These are phyloP conservation scores for Panagrolaimus sp. DNA, from an alignment of 1,140 invertebrate species.

Conservation along the genomic window DNA sequence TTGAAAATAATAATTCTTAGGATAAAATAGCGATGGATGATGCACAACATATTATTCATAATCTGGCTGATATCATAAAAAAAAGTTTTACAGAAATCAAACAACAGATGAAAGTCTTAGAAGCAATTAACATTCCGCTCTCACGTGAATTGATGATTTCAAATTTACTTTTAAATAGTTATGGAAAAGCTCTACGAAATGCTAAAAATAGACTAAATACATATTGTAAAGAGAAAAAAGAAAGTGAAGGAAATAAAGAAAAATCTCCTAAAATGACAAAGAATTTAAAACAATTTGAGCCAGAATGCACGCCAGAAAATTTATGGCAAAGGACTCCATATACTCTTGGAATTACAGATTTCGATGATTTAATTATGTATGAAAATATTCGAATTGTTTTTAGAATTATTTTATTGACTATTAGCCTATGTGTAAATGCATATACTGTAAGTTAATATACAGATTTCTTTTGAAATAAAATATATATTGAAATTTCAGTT, in stretches of 20 bases:
- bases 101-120: no score
- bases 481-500: neutral
- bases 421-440: neutral
- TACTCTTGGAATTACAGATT: neutral
- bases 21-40: no score
- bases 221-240: no score
- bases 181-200: neutral
- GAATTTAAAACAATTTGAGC: neutral
- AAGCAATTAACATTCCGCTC: no score
- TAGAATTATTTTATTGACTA: neutral
- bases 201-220: neutral
- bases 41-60: no score
- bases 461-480: neutral
- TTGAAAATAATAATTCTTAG: no score
- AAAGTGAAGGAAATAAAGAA: no score
- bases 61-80: no score
- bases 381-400: neutral
- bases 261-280: neutral
- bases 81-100: no score
- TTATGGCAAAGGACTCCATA: neutral
- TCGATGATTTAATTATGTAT: neutral
- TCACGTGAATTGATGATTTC: neutral
- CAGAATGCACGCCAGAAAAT: neutral
- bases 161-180: slow-evolving; percentile 2
- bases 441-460: slow-evolving; percentile 7